Evolutionary conservation across 2,797 vertebrate genomes (phyloP), one percentile per base, ranked within the genome.

Genomic region (Sebastes oblongus): DNA sequence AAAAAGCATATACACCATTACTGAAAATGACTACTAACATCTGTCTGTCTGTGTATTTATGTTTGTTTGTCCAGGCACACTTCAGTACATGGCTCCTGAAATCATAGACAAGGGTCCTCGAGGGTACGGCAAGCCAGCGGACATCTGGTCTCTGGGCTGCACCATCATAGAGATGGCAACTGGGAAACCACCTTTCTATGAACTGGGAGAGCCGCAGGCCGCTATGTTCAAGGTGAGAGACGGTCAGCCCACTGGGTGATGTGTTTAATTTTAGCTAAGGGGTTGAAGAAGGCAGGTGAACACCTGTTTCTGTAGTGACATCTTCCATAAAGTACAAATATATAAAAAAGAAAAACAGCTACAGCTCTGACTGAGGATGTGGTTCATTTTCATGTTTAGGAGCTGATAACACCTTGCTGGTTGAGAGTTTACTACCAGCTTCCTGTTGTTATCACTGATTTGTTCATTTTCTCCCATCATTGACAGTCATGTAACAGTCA

Each of bases 151-250:
- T 36, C 86, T 99, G 87, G 98, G 98, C 77, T 99, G 98, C 90
- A 99, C 98, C 1, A 99, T 99, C 90, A 99, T 99, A 55, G 98
- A 99, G 91, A 99, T 99, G 98, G 98, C 98, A 20, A 99, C 98
- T 4, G 98, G 98, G 62, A 99, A 98, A 81, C 98, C 98, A 6
- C 98, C 98, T 0, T 99, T 99, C 92, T 98, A 99, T 67, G 98
- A 99, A 71, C 95, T 99, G 75, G 98, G 98, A 86, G 98, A 99
- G 71, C 98, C 98, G 0, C 98, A 99, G 86, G 98, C 98, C 50
- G 98, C 98, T n/a, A 99, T 99, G 98, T 99, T 99, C 93, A 99
- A 99, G 97, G 98, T 99, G 88, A 95, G 95, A 85, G 11, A 42
- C 30, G 3, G 32, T 39, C 76, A 27, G 56, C 46, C 34, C 46